Percentiles rank a stretch among this genome's conserved stretches.
These are phyloP conservation scores for Macrocentrus cingulum DNA, from an alignment of 1,140 invertebrate genomes.

Conservation along the genomic window DNA sequence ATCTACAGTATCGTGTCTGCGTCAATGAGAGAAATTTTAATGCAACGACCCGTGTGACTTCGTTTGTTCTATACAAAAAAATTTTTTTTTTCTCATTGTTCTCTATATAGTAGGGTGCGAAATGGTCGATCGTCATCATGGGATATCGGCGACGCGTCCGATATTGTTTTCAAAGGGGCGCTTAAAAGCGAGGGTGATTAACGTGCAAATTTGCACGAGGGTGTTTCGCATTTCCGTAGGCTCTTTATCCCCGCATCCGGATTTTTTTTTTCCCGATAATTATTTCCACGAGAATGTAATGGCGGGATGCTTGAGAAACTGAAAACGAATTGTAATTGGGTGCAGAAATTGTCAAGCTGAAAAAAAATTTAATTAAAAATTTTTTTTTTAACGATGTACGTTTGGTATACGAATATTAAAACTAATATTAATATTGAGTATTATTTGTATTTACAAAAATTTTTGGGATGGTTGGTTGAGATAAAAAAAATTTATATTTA, in stretches of 20 bases:
- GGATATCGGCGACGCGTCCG: constrained; percentile 8
- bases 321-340: too few species aligned
- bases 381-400: too few species aligned
- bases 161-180: constrained; percentile 29
- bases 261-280: background rate
- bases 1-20: constrained; percentile 20
- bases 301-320: too few species aligned
- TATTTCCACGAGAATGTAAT: too few species aligned
- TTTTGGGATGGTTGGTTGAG: too few species aligned
- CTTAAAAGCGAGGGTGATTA: constrained; percentile 25
- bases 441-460: too few species aligned
- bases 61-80: background rate
- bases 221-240: background rate
- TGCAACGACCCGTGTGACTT: background rate
- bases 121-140: background rate
- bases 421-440: too few species aligned
- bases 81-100: background rate
- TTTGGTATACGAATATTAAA: too few species aligned
- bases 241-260: background rate
- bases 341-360: too few species aligned
- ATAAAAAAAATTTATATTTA: too few species aligned
- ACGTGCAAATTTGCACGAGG: constrained; percentile 24
- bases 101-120: background rate
- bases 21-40: too few species aligned
- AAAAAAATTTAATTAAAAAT: too few species aligned